These are phyloP conservation scores for Theodoxus fluviatilis DNA, from an alignment of 2,888 invertebrate species.

Conservation along the genomic window DNA sequence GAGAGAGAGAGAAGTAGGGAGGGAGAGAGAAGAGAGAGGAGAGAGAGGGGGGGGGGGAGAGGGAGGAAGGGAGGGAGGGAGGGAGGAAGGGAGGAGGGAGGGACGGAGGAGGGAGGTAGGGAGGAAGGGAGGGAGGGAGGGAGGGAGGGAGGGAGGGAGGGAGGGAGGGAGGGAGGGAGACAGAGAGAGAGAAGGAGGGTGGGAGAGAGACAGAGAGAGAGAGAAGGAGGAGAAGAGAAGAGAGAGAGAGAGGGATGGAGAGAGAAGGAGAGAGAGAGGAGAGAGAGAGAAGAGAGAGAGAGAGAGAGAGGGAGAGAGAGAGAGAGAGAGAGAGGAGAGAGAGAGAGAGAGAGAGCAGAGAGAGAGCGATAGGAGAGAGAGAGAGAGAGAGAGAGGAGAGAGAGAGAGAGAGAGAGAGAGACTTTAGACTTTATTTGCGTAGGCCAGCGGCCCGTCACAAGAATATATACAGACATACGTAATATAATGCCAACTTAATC, in stretches of 20 bases:
- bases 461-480: too few species aligned
- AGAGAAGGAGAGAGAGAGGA: constrained; percentile 21
- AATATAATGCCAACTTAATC: too few species aligned
- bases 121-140: background rate
- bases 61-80: constrained; percentile 15
- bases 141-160: background rate
- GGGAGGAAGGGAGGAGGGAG: background rate
- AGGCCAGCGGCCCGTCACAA: too few species aligned
- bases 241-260: constrained; percentile 18
- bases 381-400: background rate
- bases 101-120: background rate
- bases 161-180: background rate
- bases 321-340: constrained; percentile 15
- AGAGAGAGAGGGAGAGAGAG: constrained; percentile 24
- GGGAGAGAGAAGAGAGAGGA: background rate
- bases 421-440: too few species aligned
- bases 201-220: constrained; percentile 23
- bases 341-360: constrained; percentile 13
- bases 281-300: constrained; percentile 7
- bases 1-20: background rate
- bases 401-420: background rate
- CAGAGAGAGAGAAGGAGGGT: constrained; percentile 22
- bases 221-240: constrained; percentile 7
- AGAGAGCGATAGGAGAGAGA: background rate
- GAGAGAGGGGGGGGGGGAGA: background rate